Conservation (phyloP, 2,113 vertebrate genomes). For the Diadophis punctatus region DNA sequence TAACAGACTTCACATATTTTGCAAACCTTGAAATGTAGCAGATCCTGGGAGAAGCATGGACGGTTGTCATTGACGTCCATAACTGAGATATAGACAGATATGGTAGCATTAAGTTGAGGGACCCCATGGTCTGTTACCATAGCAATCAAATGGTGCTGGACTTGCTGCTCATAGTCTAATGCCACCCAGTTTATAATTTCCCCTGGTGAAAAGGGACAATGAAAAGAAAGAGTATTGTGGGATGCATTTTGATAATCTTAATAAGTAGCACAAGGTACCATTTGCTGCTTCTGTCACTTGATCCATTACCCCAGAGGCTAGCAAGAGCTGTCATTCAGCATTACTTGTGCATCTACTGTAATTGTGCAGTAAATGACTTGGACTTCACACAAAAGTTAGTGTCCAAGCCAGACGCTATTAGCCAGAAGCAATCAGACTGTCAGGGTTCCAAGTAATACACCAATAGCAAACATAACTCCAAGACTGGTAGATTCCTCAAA, state of each 20-base stretch:
- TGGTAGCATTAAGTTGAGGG: slow-evolving; percentile 76
- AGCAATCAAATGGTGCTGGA: slow-evolving; percentile 76
- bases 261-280: background rate
- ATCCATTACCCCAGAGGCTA: background rate
- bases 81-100: slow-evolving; percentile 70
- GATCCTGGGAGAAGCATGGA: slow-evolving; percentile 77
- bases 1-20: background rate
- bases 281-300: background rate
- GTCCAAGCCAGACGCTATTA: background rate
- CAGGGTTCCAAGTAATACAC: too few relatives aligned
- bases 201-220: slow-evolving; percentile 63
- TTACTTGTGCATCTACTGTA: background rate
- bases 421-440: too few relatives aligned
- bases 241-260: rapidly evolving
- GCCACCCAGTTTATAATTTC: slow-evolving; percentile 85
- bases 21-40: slow-evolving; percentile 75
- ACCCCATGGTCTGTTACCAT: slow-evolving; percentile 82
- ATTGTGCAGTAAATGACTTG: background rate
- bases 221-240: background rate
- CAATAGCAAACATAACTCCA: too few relatives aligned
- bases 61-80: slow-evolving; percentile 83
- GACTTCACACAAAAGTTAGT: background rate
- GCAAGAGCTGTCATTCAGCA: background rate
- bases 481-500: too few relatives aligned
- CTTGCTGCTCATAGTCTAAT: slow-evolving; percentile 78